Evolutionary conservation across 1,140 invertebrate genomes (phyloP).

Genomic region (Leptinotarsa undecemlineata): DNA sequence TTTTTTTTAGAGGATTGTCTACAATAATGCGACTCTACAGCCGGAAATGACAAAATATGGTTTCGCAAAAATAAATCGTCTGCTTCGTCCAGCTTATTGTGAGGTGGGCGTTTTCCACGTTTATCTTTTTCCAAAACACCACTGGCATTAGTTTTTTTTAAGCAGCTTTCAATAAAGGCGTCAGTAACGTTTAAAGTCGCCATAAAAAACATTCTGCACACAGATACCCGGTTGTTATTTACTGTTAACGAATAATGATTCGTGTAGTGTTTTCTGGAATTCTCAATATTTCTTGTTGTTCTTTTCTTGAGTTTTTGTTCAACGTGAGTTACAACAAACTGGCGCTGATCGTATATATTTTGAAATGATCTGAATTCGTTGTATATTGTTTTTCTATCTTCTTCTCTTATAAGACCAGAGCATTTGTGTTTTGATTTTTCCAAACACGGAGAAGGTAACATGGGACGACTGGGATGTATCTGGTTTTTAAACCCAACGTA

Average conservation of each 20-base stretch:
- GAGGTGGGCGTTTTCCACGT: conserved; percentile 1
- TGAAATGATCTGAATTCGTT: neutral
- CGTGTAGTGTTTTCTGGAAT: neutral
- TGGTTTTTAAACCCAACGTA: conserved; percentile 5
- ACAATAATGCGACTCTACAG: conserved; percentile 24
- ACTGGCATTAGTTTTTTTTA: neutral
- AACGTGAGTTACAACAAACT: conserved; percentile 1
- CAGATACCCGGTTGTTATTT: neutral
- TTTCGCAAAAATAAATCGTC: neutral
- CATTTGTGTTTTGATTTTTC: conserved; percentile 6
- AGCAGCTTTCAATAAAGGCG: neutral
- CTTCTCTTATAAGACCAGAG: neutral
- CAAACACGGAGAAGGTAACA: conserved; percentile 1
- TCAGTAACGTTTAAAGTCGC: conserved; percentile 10
- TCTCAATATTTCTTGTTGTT: neutral
- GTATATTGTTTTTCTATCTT: conserved; percentile 5
- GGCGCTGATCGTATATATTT: neutral
- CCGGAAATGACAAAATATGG: conserved; percentile 12
- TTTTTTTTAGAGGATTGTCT: conserved; percentile 1
- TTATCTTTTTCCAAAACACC: conserved; percentile 13
- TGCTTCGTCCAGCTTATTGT: neutral
- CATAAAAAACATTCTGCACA: conserved; percentile 11
- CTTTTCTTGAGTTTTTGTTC: conserved; percentile 11
- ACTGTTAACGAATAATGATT: conserved; percentile 6
- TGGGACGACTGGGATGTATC: neutral